A percentile compares a stretch with the other conserved stretches of the same genome.
Conservation (phyloP, 2,113 vertebrate species). For the Globicephala melas region DNA sequence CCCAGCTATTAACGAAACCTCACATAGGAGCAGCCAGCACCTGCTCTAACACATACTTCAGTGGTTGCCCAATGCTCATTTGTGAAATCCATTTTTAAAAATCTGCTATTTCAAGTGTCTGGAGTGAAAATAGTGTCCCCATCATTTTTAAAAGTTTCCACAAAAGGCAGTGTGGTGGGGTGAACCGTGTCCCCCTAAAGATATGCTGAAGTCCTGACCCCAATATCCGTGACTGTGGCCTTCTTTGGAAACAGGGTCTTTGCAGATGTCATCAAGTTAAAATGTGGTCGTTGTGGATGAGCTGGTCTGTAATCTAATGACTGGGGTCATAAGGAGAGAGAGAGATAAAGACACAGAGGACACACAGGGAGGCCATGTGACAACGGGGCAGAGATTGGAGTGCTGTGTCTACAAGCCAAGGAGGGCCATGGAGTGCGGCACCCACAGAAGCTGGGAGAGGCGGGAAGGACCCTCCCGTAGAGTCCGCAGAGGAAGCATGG, state of each 20-base stretch:
- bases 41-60: neutral
- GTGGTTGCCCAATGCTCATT: neutral
- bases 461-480: neutral
- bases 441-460: neutral
- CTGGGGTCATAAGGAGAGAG: neutral
- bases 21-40: accelerated
- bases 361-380: neutral
- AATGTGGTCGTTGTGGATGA: neutral
- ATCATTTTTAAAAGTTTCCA: neutral
- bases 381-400: neutral
- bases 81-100: neutral
- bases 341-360: neutral
- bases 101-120: neutral
- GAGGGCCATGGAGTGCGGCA: neutral
- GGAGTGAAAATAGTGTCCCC: neutral
- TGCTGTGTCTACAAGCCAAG: neutral
- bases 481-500: accelerated
- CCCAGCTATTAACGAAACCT: neutral
- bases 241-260: neutral
- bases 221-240: accelerated
- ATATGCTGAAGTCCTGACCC: neutral
- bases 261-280: neutral
- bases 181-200: neutral
- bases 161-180: neutral
- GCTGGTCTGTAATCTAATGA: neutral